A percentile compares a stretch with the other conserved stretches of the same genome.
Conservation (phyloP, 2,113 vertebrate species). For the Dasypus novemcinctus region DNA sequence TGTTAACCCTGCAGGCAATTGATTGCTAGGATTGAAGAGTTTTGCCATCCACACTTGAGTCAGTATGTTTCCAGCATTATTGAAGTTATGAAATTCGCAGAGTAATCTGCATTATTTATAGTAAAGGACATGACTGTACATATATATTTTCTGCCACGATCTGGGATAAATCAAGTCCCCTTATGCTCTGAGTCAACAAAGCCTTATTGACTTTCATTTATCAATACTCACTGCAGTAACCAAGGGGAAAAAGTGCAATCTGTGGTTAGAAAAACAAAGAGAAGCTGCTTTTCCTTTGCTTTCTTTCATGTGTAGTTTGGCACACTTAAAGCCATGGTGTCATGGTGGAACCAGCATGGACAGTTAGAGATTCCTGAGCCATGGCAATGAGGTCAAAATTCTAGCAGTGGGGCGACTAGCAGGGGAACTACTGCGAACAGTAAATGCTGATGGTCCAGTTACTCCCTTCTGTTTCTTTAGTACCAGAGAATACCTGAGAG, state of each 20-base stretch:
- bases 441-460: not conserved
- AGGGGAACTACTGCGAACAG: not conserved
- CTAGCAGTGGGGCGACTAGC: not conserved
- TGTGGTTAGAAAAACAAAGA: constrained; percentile 28
- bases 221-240: constrained; percentile 29
- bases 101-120: constrained; percentile 71
- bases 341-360: not conserved
- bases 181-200: constrained; percentile 55
- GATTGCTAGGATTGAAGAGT: constrained; percentile 41
- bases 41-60: constrained; percentile 46
- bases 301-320: not conserved
- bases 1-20: constrained; percentile 59
- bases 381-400: not conserved
- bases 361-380: not conserved
- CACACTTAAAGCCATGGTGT: not conserved
- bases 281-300: not conserved
- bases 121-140: constrained; percentile 56
- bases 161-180: constrained; percentile 66
- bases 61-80: constrained; percentile 38
- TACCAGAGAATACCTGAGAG: not conserved
- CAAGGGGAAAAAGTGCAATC: not conserved
- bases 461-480: not conserved
- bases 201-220: constrained; percentile 72
- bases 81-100: constrained; percentile 64
- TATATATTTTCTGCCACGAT: constrained; percentile 58